These are phyloP conservation scores for Hirundo rustica DNA, from an alignment of 2,797 vertebrate species.

Conservation along the genomic window DNA sequence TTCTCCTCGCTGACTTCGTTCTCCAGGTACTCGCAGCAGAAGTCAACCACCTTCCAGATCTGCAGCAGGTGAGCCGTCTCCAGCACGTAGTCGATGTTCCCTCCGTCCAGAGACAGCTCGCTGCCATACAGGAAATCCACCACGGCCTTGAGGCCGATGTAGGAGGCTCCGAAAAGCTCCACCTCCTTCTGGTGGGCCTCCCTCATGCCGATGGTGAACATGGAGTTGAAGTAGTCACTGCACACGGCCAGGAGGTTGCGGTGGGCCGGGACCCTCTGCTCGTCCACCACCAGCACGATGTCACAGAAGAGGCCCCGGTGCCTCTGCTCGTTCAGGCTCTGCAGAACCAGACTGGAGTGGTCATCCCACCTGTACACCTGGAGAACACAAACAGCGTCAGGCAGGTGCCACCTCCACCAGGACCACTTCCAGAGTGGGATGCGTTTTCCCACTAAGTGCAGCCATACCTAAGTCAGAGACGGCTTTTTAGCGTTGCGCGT, in stretches of 20 bases:
- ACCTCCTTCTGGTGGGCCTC: slow-evolving; percentile 92
- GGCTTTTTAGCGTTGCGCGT: not conserved
- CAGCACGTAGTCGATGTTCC: slow-evolving; percentile 87
- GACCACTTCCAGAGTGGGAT: rapidly evolving
- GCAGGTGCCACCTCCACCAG: not conserved
- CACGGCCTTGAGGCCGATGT: slow-evolving; percentile 86
- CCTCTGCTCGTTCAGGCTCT: slow-evolving; percentile 89
- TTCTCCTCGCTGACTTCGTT: slow-evolving; percentile 91
- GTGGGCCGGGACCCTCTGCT: slow-evolving; percentile 85
- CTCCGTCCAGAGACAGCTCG: slow-evolving; percentile 86
- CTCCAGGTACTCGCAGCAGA: slow-evolving; percentile 95
- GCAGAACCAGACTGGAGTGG: slow-evolving; percentile 81
- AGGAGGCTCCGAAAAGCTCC: slow-evolving; percentile 88
- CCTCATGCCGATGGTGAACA: slow-evolving; percentile 96
- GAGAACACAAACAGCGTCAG: not conserved
- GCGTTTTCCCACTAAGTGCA: not conserved
- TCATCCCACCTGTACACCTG: slow-evolving; percentile 87
- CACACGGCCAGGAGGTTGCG: slow-evolving; percentile 89
- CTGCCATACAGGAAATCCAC: slow-evolving; percentile 93
- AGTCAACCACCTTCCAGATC: slow-evolving; percentile 92
- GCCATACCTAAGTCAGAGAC: rapidly evolving
- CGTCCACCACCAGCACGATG: slow-evolving; percentile 87
- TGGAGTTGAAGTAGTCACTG: slow-evolving; percentile 94
- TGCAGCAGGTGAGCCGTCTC: slow-evolving; percentile 93
- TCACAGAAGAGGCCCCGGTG: slow-evolving; percentile 87